A percentile compares a stretch with the other conserved stretches of the same genome.
Conservation (phyloP, 1,140 invertebrate species). For the Chlorops oryzae region DNA sequence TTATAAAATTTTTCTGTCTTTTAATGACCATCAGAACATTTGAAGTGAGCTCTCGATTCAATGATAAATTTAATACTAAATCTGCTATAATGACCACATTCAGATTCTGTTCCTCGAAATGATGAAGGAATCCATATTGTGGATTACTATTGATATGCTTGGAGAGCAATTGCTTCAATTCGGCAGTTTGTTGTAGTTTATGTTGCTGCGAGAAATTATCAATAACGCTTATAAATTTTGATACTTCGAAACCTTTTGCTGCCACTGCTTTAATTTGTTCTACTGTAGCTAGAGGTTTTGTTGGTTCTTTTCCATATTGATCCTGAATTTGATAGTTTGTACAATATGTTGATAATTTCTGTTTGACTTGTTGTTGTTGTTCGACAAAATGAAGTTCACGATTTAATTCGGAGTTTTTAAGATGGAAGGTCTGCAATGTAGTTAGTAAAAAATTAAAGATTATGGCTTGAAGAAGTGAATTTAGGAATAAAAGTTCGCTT, state of each 20-base stretch:
- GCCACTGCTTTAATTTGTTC: conserved; percentile 39
- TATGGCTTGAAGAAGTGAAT: too few relatives aligned
- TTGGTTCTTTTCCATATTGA: conserved; percentile 1
- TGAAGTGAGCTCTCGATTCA: conserved; percentile 38
- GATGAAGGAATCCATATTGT: conserved; percentile 31
- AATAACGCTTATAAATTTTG: conserved; percentile 40
- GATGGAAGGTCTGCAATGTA: conserved; percentile 48
- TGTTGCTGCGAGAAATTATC: conserved; percentile 44
- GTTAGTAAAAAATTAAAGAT: too few relatives aligned
- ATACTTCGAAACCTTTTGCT: conserved; percentile 33
- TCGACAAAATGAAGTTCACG: conserved; percentile 48
- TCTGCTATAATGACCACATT: conserved; percentile 36
- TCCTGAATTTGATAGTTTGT: conserved; percentile 31
- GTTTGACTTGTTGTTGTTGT: conserved; percentile 46
- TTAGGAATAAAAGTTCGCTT: too few relatives aligned
- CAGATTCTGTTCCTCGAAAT: conserved; percentile 34
- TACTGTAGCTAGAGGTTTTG: conserved; percentile 25
- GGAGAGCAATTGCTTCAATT: conserved; percentile 24
- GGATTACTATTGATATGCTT: conserved; percentile 23
- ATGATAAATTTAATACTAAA: conserved; percentile 35
- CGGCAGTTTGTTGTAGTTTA: conserved; percentile 26
- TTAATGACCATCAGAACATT: conserved; percentile 36
- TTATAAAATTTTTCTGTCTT: conserved; percentile 35
- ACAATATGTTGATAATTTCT: conserved; percentile 32
- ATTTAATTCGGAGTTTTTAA: conserved; percentile 45